These are phyloP conservation scores for Parauchenoglanis ngamensis DNA, from an alignment of 2,797 vertebrate genomes.

Conservation along the genomic window DNA sequence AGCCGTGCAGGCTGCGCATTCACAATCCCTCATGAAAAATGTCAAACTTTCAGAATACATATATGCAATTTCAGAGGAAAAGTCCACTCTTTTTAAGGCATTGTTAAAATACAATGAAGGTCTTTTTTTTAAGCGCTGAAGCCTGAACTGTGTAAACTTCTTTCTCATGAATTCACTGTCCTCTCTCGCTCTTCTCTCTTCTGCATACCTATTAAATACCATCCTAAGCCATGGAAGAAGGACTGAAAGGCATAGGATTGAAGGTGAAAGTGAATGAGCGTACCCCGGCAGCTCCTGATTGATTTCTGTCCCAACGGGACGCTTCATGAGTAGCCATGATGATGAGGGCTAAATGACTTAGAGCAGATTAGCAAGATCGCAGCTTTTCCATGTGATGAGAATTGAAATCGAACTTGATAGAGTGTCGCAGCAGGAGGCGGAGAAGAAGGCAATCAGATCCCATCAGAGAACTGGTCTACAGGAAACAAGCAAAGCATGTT, in stretches of 20 bases:
- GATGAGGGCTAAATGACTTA: slow-evolving; percentile 73
- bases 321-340: slow-evolving; percentile 64
- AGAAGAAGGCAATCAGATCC: slow-evolving; percentile 57
- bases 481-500: neutral
- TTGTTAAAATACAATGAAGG: slow-evolving; percentile 20
- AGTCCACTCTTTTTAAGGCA: slow-evolving; percentile 17
- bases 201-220: slow-evolving; percentile 15
- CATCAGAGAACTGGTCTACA: slow-evolving; percentile 45
- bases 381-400: slow-evolving; percentile 61
- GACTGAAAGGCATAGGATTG: slow-evolving; percentile 54
- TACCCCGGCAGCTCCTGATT: slow-evolving; percentile 62
- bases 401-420: slow-evolving; percentile 68
- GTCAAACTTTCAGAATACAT: slow-evolving; percentile 22
- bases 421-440: slow-evolving; percentile 59
- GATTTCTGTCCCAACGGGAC: slow-evolving; percentile 61
- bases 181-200: neutral
- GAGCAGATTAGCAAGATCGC: slow-evolving; percentile 63
- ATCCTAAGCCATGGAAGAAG: slow-evolving; percentile 20
- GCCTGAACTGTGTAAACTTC: neutral
- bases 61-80: slow-evolving; percentile 9
- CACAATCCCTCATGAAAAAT: slow-evolving; percentile 10
- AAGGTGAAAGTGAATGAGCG: slow-evolving; percentile 63
- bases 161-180: neutral
- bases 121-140: neutral
- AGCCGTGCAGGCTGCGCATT: slow-evolving; percentile 45